Conservation (phyloP, 2,888 invertebrate species). For the Endotricha flammealis region DNA sequence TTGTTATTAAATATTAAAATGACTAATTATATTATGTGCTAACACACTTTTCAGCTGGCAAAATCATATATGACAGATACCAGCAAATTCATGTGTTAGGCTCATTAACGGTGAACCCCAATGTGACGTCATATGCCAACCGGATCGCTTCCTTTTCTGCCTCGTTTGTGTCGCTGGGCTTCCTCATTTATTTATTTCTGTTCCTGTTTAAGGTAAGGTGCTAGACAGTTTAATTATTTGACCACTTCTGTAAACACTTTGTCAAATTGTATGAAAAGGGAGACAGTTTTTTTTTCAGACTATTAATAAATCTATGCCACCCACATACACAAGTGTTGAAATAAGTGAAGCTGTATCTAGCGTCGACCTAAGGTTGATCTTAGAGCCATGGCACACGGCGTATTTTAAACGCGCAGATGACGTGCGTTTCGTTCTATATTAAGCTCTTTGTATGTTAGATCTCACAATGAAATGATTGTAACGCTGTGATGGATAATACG, state of each 20-base stretch:
- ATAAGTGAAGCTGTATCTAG: no score
- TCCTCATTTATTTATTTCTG: slow-evolving; percentile 74
- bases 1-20: neutral
- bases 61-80: slow-evolving; percentile 80
- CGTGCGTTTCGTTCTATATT: no score
- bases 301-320: no score
- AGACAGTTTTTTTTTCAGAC: no score
- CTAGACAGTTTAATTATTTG: slow-evolving; percentile 5
- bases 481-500: no score
- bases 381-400: no score
- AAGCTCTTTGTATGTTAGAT: no score
- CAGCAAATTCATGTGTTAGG: slow-evolving; percentile 77
- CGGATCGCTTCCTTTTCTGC: slow-evolving; percentile 66
- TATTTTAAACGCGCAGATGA: no score
- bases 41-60: slow-evolving; percentile 72
- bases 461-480: no score
- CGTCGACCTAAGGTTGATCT: no score
- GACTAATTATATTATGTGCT: slow-evolving; percentile 17
- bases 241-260: neutral
- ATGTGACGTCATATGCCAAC: slow-evolving; percentile 67
- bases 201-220: slow-evolving; percentile 67
- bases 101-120: slow-evolving; percentile 69
- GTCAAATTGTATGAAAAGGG: neutral
- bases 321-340: no score
- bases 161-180: slow-evolving; percentile 77